Evolutionary conservation across 2,888 invertebrate species (phyloP).

Genomic region (Sinohyriopsis cumingii): DNA sequence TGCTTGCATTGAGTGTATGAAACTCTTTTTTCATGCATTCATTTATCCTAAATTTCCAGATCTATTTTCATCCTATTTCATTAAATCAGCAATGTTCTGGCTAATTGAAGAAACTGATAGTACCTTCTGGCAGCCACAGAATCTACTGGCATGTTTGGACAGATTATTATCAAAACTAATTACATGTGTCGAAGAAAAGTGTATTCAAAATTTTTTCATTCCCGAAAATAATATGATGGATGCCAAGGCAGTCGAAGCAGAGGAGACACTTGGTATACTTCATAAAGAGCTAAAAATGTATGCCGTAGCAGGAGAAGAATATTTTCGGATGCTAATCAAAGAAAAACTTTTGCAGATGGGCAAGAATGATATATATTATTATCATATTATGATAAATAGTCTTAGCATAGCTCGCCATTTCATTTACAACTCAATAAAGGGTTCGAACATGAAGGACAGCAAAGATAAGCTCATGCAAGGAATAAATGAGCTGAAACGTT

Average conservation of each 20-base stretch:
- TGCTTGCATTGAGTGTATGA: conserved; percentile 4
- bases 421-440: background rate
- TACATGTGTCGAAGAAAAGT: background rate
- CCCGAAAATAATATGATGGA: conserved; percentile 2
- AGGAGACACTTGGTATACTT: background rate
- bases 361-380: conserved; percentile 8
- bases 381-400: conserved; percentile 4
- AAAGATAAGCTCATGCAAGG: background rate
- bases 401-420: conserved; percentile 3
- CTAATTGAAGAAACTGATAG: conserved; percentile 5
- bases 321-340: background rate
- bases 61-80: conserved; percentile 9
- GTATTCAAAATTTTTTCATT: conserved; percentile 10
- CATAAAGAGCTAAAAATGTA: background rate
- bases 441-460: background rate
- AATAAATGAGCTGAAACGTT: background rate
- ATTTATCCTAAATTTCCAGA: conserved; percentile 7
- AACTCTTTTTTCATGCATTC: background rate
- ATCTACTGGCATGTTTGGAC: background rate
- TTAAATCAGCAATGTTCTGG: conserved; percentile 10
- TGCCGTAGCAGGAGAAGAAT: background rate
- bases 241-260: too few species aligned
- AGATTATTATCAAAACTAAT: background rate
- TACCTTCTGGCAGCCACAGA: conserved; percentile 2
- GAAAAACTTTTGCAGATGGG: background rate